Evolutionary conservation across 2,797 vertebrate species (phyloP), one percentile per base, ranked within the genome.

Genomic region (Crocidura indochinensis): DNA sequence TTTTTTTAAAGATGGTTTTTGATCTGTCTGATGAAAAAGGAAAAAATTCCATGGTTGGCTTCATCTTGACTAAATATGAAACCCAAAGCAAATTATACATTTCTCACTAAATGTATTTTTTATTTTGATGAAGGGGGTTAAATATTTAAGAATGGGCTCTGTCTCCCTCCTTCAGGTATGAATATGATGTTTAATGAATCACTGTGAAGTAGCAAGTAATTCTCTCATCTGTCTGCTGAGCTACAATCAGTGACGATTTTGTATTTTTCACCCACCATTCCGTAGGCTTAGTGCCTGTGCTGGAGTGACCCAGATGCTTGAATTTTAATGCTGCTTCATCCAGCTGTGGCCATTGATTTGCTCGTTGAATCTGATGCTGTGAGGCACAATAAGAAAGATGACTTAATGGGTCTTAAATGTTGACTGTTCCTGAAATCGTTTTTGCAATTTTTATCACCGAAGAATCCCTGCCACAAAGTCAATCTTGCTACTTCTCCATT

Each of bases 391-490:
- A 94, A 96, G 38, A 91, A 91, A 97, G 92, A 96, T 97, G 92
- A 97, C 85, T 96, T 97, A 97, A 97, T 96, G 96, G 93, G 76
- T 87, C 87, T 97, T 95, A 96, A 95, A 92, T 96, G 95, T 96
- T 94, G 95, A 85, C 95, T 81, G 72, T 91, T 95, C 89, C 89
- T 95, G 91, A 90, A 97, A 87, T 49, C 12, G 77, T 95, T 94
- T 60, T 93, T 95, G 84, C 77, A 95, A 68, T 96, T 95, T 97
- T 96, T 93, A 96, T 96, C 96, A 94, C 62, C 87, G 82, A 9
- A 46, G 92, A 95, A 69, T 92, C 92, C 89, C 91, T 86, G 82
- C 85, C 90, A 90, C 90, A 92, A 62, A 47, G 31, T 80, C 86
- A 22, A 72, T 91, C 84, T 94, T 92, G 90, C 87, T 69, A 6